Evolutionary conservation across 1,140 invertebrate genomes (phyloP), one percentile per base, ranked within the genome.

Genomic region (Oncopodura yosiiana): DNA sequence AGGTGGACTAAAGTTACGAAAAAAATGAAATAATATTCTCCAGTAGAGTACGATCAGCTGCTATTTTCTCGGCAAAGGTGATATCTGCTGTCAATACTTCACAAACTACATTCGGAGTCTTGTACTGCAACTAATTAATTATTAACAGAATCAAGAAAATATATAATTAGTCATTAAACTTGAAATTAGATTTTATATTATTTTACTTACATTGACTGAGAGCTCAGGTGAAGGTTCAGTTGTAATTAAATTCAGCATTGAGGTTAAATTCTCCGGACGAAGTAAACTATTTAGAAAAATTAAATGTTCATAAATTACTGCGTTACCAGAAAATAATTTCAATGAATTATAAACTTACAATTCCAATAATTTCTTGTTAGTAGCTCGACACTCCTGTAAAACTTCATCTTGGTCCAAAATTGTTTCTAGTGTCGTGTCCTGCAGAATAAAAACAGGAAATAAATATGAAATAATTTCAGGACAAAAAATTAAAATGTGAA

Each of bases 361-460:
- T 66, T 89, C 87, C 60, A 94, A 79, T 52, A 97, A 74, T 66
- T 84, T 87, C 71, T 86, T 88, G 71, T 94, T 94, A 69, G 88
- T 86, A 58, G 81, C 82, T 76, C 90, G 92, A 71, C 91, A 94
- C 79, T 97, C 91, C 71, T 93, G 88, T 56, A 97, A 76, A 67
- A 96, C 86, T 72, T 94, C 88, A 69, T 94, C 90, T 72, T 92
- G 86, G 69, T 95, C 87, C 76, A 96, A 79, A 51, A 97, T 75
- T 70, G 92, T 86, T 64, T 82, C 78, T 43, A 97, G 74, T 18
- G 85, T 92, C 43, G 93, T 82, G 82, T 91, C 83, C 91, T 94
- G 70, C 50, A 75, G 79, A 65, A 61, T 53, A 49, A 56, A 45
- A 18, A 16, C 6, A 9, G 6, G 6, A 43, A 27, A 42, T 45